These are phyloP conservation scores for Ephestia elutella DNA, from an alignment of 1,140 invertebrate species.

Conservation along the genomic window DNA sequence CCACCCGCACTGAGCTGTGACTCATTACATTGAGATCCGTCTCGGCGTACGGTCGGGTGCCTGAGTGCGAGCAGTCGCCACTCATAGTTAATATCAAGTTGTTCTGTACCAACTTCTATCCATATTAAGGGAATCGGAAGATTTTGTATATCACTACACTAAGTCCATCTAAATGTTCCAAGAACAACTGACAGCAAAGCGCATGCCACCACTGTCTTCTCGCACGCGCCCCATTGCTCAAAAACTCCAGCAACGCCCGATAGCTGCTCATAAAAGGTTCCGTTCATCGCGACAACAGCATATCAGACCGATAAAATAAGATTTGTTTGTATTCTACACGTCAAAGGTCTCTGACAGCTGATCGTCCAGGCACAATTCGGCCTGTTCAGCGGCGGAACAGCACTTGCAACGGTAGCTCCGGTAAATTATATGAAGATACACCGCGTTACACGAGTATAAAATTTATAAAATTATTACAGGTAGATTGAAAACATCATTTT, in stretches of 20 bases:
- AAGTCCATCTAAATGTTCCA: too few species aligned
- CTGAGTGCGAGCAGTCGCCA: too few species aligned
- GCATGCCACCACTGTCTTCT: constrained; percentile 91
- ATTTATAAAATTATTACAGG: constrained; percentile 50
- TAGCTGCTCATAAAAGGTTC: constrained; percentile 89
- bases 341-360: constrained; percentile 65
- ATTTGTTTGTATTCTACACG: constrained; percentile 69
- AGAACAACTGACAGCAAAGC: too few species aligned
- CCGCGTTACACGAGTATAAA: constrained; percentile 33
- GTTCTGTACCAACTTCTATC: too few species aligned
- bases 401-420: constrained; percentile 24
- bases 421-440: constrained; percentile 14
- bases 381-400: constrained; percentile 7
- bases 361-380: constrained; percentile 27
- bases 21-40: too few species aligned
- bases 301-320: constrained; percentile 46
- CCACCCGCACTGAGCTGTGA: too few species aligned
- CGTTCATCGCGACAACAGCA: constrained; percentile 64
- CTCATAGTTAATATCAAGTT: too few species aligned
- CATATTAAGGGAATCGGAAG: too few species aligned
- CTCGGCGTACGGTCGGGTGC: too few species aligned
- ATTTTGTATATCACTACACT: too few species aligned
- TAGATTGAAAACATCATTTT: constrained; percentile 54
- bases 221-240: constrained; percentile 93
- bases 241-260: constrained; percentile 87